Evolutionary conservation across 1,140 invertebrate species (phyloP), one percentile per base, ranked within the genome.

Genomic region (Cyclargus thomasi): DNA sequence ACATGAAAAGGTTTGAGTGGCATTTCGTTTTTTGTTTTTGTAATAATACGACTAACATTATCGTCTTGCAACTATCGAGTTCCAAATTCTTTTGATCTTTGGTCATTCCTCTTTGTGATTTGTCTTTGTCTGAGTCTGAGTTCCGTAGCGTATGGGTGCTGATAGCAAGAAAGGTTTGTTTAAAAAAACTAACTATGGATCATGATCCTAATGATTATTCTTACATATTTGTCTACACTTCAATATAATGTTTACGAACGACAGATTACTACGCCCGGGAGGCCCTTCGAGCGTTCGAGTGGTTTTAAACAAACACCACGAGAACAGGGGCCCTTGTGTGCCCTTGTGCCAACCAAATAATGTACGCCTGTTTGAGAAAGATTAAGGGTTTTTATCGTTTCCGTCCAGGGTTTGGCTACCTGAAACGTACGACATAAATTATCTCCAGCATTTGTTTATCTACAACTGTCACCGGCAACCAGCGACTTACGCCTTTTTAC

Each of bases 251-350:
- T 20, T 18, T 59, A 16, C 39, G 17, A 10, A 18, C 55, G 17
- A 59, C 55, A 59, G 55, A 59, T 59, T 59, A 59, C 55, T 47
- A 47, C 55, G 18, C 55, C 55, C 18, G 55, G 55, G 18, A 59
- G 55, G 55, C 18, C 55, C 55, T 20, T 59, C 18, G 55, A 59
- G 18, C 10, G 18, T 10, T 59, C 55, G 55, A 59, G 55, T 59
- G 55, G 55, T 59, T 59, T 59, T 59, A 59, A 59, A 59, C 55
- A 59, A 59, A 59, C 55, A 59, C 10, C 55, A 18, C 53, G 53
- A 59, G 55, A 59, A 59, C 55, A 59, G 55, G 55, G 55, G 55
- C 55, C 8, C 55, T 21, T 20, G 55, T 59, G 20, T 59, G 55
- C 55, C 55, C 53, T 20, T 20, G n/a, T 55, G 53, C 17, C 53